phyloP scores from a whole-genome alignment of 2,888 invertebrate genomes.

The Apodemia zela region DNA sequence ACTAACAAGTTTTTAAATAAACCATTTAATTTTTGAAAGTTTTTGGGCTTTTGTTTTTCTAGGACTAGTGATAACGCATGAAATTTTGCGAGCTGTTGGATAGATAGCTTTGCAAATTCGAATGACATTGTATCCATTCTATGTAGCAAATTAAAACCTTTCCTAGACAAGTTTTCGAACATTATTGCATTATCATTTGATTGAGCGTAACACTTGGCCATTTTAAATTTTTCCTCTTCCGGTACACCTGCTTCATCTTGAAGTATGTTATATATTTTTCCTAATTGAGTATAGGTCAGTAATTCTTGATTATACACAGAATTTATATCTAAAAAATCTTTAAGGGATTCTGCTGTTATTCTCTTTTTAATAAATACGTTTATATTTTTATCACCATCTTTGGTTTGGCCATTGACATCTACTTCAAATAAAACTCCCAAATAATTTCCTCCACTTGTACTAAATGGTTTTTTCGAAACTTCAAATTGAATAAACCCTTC shows the following conservation, averaged over 20 bases:
- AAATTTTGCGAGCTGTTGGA: slow-evolving; percentile 37
- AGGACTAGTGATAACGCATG: slow-evolving; percentile 38
- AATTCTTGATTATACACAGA: slow-evolving; percentile 40
- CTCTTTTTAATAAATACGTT: slow-evolving; percentile 45
- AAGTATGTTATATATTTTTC: slow-evolving; percentile 33
- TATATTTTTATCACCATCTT: slow-evolving; percentile 39
- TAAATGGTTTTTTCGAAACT: slow-evolving; percentile 13
- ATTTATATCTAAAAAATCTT: slow-evolving; percentile 33
- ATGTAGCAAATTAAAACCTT: neutral
- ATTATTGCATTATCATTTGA: slow-evolving; percentile 41
- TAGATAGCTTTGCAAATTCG: slow-evolving; percentile 34
- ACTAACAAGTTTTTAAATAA: slow-evolving; percentile 26
- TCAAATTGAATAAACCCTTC: slow-evolving; percentile 14
- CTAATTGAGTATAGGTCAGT: slow-evolving; percentile 39
- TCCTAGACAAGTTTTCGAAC: slow-evolving; percentile 38
- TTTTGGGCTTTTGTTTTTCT: slow-evolving; percentile 29
- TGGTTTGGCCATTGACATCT: slow-evolving; percentile 43
- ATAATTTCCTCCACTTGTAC: slow-evolving; percentile 13
- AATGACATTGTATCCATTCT: slow-evolving; percentile 18
- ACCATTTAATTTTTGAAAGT: slow-evolving; percentile 33
- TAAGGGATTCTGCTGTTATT: slow-evolving; percentile 29
- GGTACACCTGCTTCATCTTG: slow-evolving; percentile 42
- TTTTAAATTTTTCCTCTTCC: slow-evolving; percentile 27
- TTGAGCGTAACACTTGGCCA: slow-evolving; percentile 37
- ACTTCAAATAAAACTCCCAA: slow-evolving; percentile 38